A percentile compares a stretch with the other conserved stretches of the same genome.
Conservation (phyloP, 2,888 invertebrate species). For the Sisyra nigra region DNA sequence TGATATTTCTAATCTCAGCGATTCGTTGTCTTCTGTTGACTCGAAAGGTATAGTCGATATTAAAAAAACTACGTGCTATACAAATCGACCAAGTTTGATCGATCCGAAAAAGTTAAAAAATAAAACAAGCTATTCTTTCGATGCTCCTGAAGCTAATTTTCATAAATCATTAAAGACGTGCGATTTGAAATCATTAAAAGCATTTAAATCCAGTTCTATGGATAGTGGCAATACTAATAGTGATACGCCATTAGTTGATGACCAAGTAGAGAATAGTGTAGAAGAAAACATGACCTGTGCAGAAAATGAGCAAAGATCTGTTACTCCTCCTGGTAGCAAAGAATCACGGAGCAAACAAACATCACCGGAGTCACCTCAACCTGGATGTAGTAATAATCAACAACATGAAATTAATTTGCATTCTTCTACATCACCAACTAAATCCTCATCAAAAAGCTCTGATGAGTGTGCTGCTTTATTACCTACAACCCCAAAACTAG, state of each 20-base stretch:
- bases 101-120: slow-evolving; percentile 16
- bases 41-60: slow-evolving; percentile 15
- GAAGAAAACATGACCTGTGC: slow-evolving; percentile 3
- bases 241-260: background rate
- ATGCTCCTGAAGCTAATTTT: slow-evolving; percentile 1
- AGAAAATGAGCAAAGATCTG: background rate
- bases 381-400: slow-evolving; percentile 21
- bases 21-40: slow-evolving; percentile 11
- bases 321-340: background rate
- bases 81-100: slow-evolving; percentile 17
- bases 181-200: slow-evolving; percentile 4
- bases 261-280: background rate
- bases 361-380: slow-evolving; percentile 20
- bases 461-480: too few species aligned
- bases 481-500: too few species aligned
- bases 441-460: slow-evolving; percentile 14
- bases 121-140: slow-evolving; percentile 4
- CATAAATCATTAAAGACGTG: slow-evolving; percentile 2
- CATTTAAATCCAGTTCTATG: slow-evolving; percentile 5
- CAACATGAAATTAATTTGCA: slow-evolving; percentile 7
- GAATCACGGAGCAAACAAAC: slow-evolving; percentile 2
- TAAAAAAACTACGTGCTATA: slow-evolving; percentile 17
- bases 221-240: background rate
- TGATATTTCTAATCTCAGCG: background rate
- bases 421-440: slow-evolving; percentile 24